These are phyloP conservation scores for Burhinus oedicnemus DNA, from an alignment of 2,113 vertebrate genomes.

Conservation along the genomic window DNA sequence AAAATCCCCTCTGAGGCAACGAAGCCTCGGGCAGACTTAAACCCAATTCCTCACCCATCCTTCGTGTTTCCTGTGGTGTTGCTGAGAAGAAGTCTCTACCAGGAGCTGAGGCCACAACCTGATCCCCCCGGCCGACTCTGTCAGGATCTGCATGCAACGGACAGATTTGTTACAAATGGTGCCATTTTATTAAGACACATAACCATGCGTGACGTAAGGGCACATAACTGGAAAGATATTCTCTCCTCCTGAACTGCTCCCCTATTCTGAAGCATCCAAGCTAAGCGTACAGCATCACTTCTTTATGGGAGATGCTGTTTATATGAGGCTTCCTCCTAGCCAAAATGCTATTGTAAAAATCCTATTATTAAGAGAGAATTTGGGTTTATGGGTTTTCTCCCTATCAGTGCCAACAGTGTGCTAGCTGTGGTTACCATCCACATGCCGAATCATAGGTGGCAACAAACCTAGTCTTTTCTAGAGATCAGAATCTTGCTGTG, in stretches of 20 bases:
- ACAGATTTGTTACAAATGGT: neutral
- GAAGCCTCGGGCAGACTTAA: neutral
- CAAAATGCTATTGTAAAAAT: neutral
- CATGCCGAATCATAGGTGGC: neutral
- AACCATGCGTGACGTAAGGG: neutral
- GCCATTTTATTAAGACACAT: neutral
- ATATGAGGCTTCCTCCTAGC: neutral
- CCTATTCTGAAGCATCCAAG: neutral
- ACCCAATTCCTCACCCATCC: accelerated
- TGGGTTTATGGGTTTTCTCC: neutral
- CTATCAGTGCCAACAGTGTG: neutral
- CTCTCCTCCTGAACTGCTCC: neutral
- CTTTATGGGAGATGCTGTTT: neutral
- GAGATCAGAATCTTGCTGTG: neutral
- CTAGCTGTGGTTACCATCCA: neutral
- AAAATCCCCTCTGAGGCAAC: neutral
- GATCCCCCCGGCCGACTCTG: neutral
- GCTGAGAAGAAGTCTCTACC: neutral
- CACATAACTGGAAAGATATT: accelerated
- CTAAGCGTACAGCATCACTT: neutral
- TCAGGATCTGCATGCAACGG: neutral
- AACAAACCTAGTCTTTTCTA: neutral
- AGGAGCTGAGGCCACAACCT: neutral
- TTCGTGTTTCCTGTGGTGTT: neutral
- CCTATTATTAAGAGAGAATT: neutral